Evolutionary conservation across 2,113 vertebrate genomes (phyloP).

Genomic region (Brachyhypopomus occidentalis): DNA sequence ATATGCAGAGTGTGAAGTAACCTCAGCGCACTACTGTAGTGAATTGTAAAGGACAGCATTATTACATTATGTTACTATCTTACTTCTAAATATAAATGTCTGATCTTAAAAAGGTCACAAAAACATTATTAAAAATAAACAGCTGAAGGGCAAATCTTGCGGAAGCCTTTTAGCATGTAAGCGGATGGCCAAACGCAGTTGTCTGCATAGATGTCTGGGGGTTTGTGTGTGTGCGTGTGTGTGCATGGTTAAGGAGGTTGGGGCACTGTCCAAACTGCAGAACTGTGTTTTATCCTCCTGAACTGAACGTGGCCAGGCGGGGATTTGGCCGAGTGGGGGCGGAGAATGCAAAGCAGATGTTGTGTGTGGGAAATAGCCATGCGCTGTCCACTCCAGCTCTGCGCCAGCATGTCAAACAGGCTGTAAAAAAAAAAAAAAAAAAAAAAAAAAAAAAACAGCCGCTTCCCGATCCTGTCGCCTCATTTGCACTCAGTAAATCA

Average conservation of each 20-base stretch:
- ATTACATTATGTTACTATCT: slow-evolving; percentile 22
- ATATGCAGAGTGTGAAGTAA: not conserved
- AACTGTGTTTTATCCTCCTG: slow-evolving; percentile 41
- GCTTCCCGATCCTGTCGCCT: slow-evolving; percentile 59
- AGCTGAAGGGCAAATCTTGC: slow-evolving; percentile 13
- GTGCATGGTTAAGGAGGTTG: slow-evolving; percentile 17
- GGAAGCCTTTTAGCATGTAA: slow-evolving; percentile 1
- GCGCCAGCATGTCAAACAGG: slow-evolving; percentile 60
- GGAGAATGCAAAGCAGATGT: slow-evolving; percentile 62
- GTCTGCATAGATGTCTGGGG: slow-evolving; percentile 4
- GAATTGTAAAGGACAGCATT: slow-evolving; percentile 24
- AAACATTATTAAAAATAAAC: slow-evolving; percentile 15
- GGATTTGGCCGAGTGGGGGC: slow-evolving; percentile 53
- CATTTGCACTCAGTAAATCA: slow-evolving; percentile 65
- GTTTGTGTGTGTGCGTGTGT: slow-evolving; percentile 17
- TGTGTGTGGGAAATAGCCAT: slow-evolving; percentile 51
- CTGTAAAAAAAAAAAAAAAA: slow-evolving; percentile 57
- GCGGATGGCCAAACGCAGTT: slow-evolving; percentile 15
- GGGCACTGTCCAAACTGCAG: slow-evolving; percentile 25
- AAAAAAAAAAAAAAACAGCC: slow-evolving; percentile 59
- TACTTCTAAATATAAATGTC: slow-evolving; percentile 19
- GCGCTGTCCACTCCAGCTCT: slow-evolving; percentile 54
- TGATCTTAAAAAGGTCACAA: slow-evolving; percentile 35
- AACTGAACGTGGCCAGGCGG: slow-evolving; percentile 52
- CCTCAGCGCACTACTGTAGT: not conserved